Conservation (phyloP, 1,140 invertebrate species). For the Steinernema khuongi region DNA sequence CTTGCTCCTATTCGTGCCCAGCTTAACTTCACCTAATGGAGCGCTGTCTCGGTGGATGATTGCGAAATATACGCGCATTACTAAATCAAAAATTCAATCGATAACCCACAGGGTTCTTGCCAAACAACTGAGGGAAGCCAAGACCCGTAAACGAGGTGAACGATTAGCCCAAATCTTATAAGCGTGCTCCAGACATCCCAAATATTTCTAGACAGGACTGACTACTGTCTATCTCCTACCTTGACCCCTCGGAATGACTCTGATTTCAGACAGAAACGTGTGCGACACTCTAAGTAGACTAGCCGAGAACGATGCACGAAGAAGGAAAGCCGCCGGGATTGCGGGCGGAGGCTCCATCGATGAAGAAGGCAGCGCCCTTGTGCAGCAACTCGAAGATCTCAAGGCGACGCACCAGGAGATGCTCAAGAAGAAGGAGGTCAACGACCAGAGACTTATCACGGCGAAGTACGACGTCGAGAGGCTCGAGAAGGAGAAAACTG, state of each 20-base stretch:
- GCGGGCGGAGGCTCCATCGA: background rate
- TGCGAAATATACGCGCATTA: too few species aligned
- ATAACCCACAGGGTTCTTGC: too few species aligned
- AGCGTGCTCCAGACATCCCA: background rate
- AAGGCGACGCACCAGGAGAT: background rate
- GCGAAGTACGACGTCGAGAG: background rate
- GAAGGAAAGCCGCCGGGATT: background rate
- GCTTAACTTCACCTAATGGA: too few species aligned
- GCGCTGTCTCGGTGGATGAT: too few species aligned
- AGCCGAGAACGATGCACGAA: background rate
- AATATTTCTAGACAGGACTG: background rate
- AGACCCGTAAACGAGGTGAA: background rate
- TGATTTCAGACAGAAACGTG: background rate
- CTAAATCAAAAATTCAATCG: too few species aligned
- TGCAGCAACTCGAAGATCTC: background rate
- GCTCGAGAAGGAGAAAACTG: background rate
- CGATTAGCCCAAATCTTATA: background rate
- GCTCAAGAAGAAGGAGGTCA: slow-evolving; percentile 4
- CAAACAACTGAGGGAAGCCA: too few species aligned
- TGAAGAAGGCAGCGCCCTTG: background rate
- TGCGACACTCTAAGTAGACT: background rate
- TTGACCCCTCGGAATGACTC: too few species aligned
- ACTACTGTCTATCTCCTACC: too few species aligned
- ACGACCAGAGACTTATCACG: background rate
- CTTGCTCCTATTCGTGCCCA: too few species aligned